Percentiles rank a stretch among this genome's conserved stretches.
These are phyloP conservation scores for Notarius quadriscutis DNA, from an alignment of 2,113 vertebrate species.

Conservation along the genomic window DNA sequence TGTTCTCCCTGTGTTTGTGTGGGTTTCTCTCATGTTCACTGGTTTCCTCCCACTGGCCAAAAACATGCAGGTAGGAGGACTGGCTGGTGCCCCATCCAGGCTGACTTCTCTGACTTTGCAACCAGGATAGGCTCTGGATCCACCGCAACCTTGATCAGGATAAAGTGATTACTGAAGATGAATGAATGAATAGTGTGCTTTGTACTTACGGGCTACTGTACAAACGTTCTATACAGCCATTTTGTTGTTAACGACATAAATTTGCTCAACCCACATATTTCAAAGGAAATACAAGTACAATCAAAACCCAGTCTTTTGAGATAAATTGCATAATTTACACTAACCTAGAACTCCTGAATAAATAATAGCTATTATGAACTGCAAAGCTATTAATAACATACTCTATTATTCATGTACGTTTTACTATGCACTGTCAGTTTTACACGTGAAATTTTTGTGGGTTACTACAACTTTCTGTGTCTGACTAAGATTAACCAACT, in stretches of 20 bases:
- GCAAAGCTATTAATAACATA: not conserved
- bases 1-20: not conserved
- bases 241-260: not conserved
- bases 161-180: not conserved
- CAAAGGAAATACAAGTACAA: not conserved
- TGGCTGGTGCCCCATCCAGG: not conserved
- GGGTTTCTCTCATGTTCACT: not conserved
- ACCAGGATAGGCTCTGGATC: not conserved
- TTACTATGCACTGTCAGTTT: not conserved
- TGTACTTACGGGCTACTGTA: not conserved
- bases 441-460: not conserved
- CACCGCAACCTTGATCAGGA: not conserved
- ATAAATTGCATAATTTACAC: not conserved
- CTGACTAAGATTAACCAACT: not conserved
- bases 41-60: not conserved
- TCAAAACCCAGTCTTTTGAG: slow-evolving; percentile 12
- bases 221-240: not conserved
- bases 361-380: not conserved
- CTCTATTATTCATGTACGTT: not conserved
- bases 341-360: not conserved
- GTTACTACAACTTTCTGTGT: not conserved
- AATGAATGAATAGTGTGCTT: not conserved
- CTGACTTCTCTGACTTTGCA: not conserved
- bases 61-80: not conserved
- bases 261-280: not conserved